Conservation (phyloP, 2,888 invertebrate genomes). For the Eupithecia dodoneata region DNA sequence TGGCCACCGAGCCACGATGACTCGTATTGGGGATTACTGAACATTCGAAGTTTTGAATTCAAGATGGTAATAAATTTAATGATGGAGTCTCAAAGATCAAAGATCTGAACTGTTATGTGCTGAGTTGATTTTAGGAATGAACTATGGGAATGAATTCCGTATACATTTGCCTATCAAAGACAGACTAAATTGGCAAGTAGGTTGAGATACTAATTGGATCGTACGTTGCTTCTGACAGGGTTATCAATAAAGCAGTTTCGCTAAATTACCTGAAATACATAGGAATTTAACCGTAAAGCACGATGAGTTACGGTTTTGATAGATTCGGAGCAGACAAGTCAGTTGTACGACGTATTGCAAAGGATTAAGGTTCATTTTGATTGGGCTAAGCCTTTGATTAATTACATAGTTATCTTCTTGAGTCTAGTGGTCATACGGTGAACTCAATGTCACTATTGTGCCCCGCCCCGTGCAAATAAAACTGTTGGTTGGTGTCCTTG, state of each 20-base stretch:
- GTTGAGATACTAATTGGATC: neutral
- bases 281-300: constrained; percentile 5
- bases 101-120: neutral
- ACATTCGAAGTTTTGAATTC: neutral
- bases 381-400: constrained; percentile 5
- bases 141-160: neutral
- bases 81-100: neutral
- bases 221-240: constrained; percentile 1
- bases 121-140: neutral
- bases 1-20: no score
- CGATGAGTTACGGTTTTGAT: constrained; percentile 13
- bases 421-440: constrained; percentile 11
- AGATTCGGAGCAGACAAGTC: neutral
- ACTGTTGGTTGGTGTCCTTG: constrained; percentile 7
- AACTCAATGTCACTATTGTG: neutral
- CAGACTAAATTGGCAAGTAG: neutral
- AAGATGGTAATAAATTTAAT: neutral
- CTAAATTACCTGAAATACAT: neutral
- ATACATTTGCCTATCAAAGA: neutral
- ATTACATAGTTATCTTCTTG: constrained; percentile 11
- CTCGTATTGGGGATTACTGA: neutral
- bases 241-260: neutral
- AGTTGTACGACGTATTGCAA: constrained; percentile 12
- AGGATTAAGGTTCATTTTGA: constrained; percentile 16
- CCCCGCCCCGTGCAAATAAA: neutral